A percentile compares a stretch with the other conserved stretches of the same genome.
phyloP scores from a whole-genome alignment of 1,140 invertebrate genomes.

The Helicoverpa zea region DNA sequence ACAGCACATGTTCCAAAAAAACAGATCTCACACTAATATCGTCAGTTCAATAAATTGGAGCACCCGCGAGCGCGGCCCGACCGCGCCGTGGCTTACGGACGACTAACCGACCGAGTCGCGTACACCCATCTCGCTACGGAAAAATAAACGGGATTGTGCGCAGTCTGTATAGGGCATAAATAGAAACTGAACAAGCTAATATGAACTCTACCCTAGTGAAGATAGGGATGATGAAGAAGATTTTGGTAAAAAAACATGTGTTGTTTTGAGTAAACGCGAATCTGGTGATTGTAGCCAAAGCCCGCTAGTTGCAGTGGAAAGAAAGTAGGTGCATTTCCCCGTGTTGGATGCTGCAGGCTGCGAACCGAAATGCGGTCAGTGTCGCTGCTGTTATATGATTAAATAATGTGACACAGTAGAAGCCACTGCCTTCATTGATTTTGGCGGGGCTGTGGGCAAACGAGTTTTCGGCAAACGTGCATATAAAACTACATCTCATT shows the following conservation, averaged over 20 bases:
- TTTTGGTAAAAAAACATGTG: constrained; percentile 35
- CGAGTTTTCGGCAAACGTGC: constrained; percentile 7
- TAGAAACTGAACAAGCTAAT: constrained; percentile 44
- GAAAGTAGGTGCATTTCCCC: constrained; percentile 82
- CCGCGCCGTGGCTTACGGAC: constrained; percentile 62
- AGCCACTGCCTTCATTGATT: constrained; percentile 43
- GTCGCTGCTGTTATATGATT: constrained; percentile 63
- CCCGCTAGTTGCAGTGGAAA: constrained; percentile 77
- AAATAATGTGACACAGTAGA: constrained; percentile 55
- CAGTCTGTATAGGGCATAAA: constrained; percentile 64
- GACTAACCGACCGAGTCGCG: constrained; percentile 63
- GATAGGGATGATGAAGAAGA: constrained; percentile 19
- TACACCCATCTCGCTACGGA: constrained; percentile 59
- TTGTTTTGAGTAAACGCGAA: constrained; percentile 29
- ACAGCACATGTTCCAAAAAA: constrained; percentile 75
- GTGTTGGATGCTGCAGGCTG: constrained; percentile 74
- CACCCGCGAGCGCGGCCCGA: constrained; percentile 57
- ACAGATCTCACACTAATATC: constrained; percentile 56
- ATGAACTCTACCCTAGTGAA: constrained; percentile 47
- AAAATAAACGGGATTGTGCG: constrained; percentile 68
- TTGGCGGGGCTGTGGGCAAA: constrained; percentile 9
- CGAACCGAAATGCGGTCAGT: constrained; percentile 68
- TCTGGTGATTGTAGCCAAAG: constrained; percentile 59
- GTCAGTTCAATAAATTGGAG: constrained; percentile 40
- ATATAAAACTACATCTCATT: constrained; percentile 11